Evolutionary conservation across 2,888 invertebrate species (phyloP).

Genomic region (Erebia ligea): DNA sequence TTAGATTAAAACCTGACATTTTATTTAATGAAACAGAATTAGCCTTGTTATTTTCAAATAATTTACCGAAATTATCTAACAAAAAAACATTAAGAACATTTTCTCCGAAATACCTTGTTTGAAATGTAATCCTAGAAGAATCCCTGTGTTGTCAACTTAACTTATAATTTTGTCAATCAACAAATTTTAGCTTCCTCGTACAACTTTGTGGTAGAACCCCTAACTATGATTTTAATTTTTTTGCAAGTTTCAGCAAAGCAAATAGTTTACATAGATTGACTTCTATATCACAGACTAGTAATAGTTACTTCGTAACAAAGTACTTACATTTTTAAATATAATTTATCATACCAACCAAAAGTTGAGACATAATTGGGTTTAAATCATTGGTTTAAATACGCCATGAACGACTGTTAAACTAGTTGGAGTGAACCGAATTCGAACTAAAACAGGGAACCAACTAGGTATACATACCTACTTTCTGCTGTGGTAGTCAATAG

Average conservation of each 20-base stretch:
- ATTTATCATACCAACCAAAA: too few species aligned
- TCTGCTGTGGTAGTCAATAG: too few species aligned
- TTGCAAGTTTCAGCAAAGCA: not conserved
- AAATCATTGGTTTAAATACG: too few species aligned
- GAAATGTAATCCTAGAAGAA: conserved; percentile 1
- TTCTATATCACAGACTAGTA: too few species aligned
- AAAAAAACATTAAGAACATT: not conserved
- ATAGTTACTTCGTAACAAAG: not conserved
- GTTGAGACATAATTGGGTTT: too few species aligned
- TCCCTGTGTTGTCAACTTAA: not conserved
- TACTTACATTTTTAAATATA: not conserved
- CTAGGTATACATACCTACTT: too few species aligned
- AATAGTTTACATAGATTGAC: not conserved
- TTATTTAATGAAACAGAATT: not conserved
- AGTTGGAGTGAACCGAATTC: too few species aligned
- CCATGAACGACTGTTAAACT: too few species aligned
- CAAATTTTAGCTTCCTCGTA: not conserved
- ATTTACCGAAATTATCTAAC: not conserved
- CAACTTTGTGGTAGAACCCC: not conserved
- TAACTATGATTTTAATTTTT: not conserved
- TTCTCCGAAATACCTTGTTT: not conserved
- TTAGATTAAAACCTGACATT: too few species aligned
- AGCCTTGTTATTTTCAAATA: not conserved
- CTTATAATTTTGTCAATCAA: conserved; percentile 5
- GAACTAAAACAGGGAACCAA: too few species aligned